Evolutionary conservation across 2,797 vertebrate genomes (phyloP), one percentile per base, ranked within the genome.

Genomic region (Sebastiscus albofasciatus): DNA sequence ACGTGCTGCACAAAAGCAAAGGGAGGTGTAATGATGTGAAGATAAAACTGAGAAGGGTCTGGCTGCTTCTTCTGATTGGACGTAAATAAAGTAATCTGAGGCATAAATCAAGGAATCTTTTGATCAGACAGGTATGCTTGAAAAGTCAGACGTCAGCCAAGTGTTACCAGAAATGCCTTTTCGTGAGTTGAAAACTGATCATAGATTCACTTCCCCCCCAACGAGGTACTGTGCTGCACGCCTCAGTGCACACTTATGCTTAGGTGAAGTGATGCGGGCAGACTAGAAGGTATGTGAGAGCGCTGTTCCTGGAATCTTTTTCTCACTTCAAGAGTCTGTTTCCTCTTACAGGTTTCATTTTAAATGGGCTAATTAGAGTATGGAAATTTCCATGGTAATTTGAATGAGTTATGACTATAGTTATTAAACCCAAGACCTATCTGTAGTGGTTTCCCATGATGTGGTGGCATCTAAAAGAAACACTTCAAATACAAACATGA

Each of bases 191-290:
- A 56, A 27, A 12, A 16, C 80, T 68, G 39, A 71, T 75, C 49
- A 58, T 26, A 72, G 82, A 86, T 88, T 79, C 75, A 77, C 61
- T 80, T 74, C 60, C 75, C 34, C 34, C 34, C 12, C 34, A 8
- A 2, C 16, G 39, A 71, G 26, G 8, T 31, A 2, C 64, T 36
- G 42, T 7, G 58, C 33, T 26, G 4, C 8, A 36, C 1, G 52
- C 66, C 39, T 86, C 72, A 42, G n/a, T 62, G 78, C 61, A 79
- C 65, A 54, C 27, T 46, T 61, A n/a, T 29, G 56, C 33, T 54
- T 8, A 68, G 69, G 34, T 71, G 49, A 58, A 42, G 36, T 69
- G 42, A 78, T 59, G 64, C 26, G 70, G 22, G 46, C 46, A 14
- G 81, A 67, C 22, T 14, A 27, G 20, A 70, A 74, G 67, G 8